Conservation (phyloP, 2,797 vertebrate species). For the Tolypeutes matacus region DNA sequence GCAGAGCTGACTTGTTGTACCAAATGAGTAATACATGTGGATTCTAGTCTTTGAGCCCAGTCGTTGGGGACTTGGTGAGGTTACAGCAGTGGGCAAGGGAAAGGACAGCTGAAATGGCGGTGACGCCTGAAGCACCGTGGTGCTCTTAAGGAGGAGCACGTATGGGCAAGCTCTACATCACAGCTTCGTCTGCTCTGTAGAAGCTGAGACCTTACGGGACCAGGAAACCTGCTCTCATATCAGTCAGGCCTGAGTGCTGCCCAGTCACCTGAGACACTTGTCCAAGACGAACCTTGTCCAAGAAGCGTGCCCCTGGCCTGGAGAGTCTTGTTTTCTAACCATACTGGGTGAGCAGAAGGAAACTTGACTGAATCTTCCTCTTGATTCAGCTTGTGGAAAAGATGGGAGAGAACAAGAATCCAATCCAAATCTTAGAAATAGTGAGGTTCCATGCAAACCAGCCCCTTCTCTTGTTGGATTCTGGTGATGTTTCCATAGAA, state of each 20-base stretch:
- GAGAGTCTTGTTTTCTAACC: not conserved
- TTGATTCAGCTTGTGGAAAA: not conserved
- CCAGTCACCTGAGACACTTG: not conserved
- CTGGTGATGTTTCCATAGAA: not conserved
- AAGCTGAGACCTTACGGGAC: not conserved
- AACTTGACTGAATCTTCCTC: not conserved
- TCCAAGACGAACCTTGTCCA: not conserved
- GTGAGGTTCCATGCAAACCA: not conserved
- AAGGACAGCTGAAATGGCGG: not conserved
- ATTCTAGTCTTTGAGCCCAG: not conserved
- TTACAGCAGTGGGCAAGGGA: not conserved
- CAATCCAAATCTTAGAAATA: not conserved
- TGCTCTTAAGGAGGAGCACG: rapidly evolving
- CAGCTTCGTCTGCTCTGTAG: not conserved
- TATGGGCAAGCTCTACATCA: rapidly evolving
- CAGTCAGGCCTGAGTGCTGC: too few species aligned
- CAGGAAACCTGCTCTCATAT: not conserved
- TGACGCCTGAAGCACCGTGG: rapidly evolving
- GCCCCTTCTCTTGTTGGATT: not conserved
- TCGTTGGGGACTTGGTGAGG: not conserved
- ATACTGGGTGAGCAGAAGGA: not conserved
- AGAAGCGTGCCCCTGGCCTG: not conserved
- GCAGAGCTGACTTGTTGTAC: not conserved
- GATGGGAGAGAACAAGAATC: not conserved
- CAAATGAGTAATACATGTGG: not conserved